Evolutionary conservation across 1,140 invertebrate species (phyloP), one percentile per base, ranked within the genome.

Genomic region (Cotesia chilonis): DNA sequence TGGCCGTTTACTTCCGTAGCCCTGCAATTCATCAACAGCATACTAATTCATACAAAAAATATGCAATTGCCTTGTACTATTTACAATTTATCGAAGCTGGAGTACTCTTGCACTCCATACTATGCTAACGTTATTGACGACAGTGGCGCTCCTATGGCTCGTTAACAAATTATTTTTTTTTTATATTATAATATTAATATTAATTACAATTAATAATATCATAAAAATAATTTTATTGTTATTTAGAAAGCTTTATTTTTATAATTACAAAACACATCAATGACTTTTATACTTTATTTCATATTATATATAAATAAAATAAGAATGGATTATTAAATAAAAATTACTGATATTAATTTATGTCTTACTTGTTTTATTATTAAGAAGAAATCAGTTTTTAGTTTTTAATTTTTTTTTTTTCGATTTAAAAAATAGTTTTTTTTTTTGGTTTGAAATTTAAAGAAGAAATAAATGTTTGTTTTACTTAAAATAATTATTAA

Each of bases 51-150:
- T 38, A 60, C 65, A 5, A 52, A 1, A n/a, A 61, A 55, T 1
- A 17, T 36, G 28, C 28, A 63, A 61, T 54, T 76, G 17, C 75
- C 75, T 3, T 76, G 75, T 41, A 76, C 68, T 41, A 66, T 74
- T 6, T 71, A 71, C 51, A 41, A 69, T 59, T 51, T 73, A 36
- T 59, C 61, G 1, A 14, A 47, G n/a, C 17, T 65, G 51, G n/a
- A 76, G 12, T 65, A 38, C 17, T 10, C 17, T 37, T 76, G 75
- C 64, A 71, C 73, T 14, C 73, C 73, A 2, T 47, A 7, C 41
- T 7, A 20, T 6, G 57, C 14, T 35, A 59, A 9, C 14, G 54
- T 17, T 55, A 28, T 20, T 59, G 57, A 59, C 10, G 41, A 47
- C 41, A 47, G 41, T 10, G 5, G 7, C 20, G 4, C 54, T 55